Base-by-base conservation (phyloP, 1,140 invertebrate species). In the Bombus soroeensis region DNA sequence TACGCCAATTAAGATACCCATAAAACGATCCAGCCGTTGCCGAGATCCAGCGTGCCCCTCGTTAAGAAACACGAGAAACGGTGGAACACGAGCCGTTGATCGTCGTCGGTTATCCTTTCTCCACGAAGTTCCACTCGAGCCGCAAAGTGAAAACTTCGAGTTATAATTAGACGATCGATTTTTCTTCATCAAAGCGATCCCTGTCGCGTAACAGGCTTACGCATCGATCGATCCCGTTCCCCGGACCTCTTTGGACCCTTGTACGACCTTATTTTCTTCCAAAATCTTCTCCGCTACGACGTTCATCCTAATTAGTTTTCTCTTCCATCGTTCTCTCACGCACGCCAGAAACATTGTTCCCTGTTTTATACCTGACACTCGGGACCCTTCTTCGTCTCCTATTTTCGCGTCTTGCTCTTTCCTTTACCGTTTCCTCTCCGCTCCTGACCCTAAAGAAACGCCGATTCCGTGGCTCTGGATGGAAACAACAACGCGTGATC, bases 201-300 rank as follows among this genome's bases (percentile, higher is more conserved):
- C 43, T 18, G 43, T 85, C 66, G 59, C 53, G 70, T 68, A 68
- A 81, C 59, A 81, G 57, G 68, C 59, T 34, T 28, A 8, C 47
- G 3, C 34, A 39, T 77, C 64, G 74, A 78, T 68, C 78, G 78
- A 59, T 85, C 71, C 28, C 47, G 37, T 59, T 37, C 64, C 68
- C 41, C 22, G 78, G 70, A 85, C 47, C 84, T 53, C 84, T 81
- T 85, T 85, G 84, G 84, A 85, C 84, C 84, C 84, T 75, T 81
- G 59, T 64, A 68, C 84, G 78, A 85, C 62, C 84, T 73, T 80
- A 70, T 72, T 79, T 68, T 25, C 59, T 57, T 41, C 9, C 66
- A 77, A 77, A 74, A 47, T 70, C 70, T n/a, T 57, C 37, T 41
- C 22, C 59, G 32, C 41, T 34, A 74, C 47, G 32, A 75, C 57